Percentiles rank a stretch among this genome's conserved stretches.
phyloP scores from a whole-genome alignment of 2,888 invertebrate genomes.

The Lomographa bimaculata region DNA sequence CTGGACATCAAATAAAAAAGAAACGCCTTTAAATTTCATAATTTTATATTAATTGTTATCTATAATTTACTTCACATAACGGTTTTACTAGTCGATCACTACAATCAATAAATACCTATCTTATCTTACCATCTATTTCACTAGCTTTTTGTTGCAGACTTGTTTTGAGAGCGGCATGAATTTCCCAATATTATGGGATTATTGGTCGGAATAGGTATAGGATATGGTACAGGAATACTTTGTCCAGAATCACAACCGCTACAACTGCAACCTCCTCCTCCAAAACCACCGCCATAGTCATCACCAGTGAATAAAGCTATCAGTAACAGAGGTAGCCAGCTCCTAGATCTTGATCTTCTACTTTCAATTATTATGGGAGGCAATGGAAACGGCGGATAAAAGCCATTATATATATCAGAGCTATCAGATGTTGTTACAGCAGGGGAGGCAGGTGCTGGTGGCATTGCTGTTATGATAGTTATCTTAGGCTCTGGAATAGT shows the following conservation, averaged over 20 bases:
- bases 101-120: too few relatives aligned
- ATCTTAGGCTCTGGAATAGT: slow-evolving; percentile 42
- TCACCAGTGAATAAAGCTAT: slow-evolving; percentile 46
- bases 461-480: slow-evolving; percentile 39
- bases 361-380: slow-evolving; percentile 47
- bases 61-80: too few relatives aligned
- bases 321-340: slow-evolving; percentile 51
- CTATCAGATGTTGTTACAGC: slow-evolving; percentile 2
- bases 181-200: slow-evolving; percentile 41
- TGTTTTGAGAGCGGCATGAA: not conserved
- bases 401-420: slow-evolving; percentile 6
- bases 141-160: slow-evolving; percentile 1
- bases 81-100: too few relatives aligned
- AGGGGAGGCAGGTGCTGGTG: slow-evolving; percentile 19
- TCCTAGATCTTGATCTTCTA: slow-evolving; percentile 44
- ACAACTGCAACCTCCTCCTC: slow-evolving; percentile 34
- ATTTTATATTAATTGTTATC: too few relatives aligned
- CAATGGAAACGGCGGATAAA: slow-evolving; percentile 23
- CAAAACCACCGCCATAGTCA: slow-evolving; percentile 30
- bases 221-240: slow-evolving; percentile 49
- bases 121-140: not conserved
- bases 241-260: slow-evolving; percentile 31
- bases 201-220: slow-evolving; percentile 51
- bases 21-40: too few relatives aligned
- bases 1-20: too few relatives aligned